A percentile compares a stretch with the other conserved stretches of the same genome.
phyloP scores from a whole-genome alignment of 2,113 vertebrate genomes.

The Spea multiplicata region DNA sequence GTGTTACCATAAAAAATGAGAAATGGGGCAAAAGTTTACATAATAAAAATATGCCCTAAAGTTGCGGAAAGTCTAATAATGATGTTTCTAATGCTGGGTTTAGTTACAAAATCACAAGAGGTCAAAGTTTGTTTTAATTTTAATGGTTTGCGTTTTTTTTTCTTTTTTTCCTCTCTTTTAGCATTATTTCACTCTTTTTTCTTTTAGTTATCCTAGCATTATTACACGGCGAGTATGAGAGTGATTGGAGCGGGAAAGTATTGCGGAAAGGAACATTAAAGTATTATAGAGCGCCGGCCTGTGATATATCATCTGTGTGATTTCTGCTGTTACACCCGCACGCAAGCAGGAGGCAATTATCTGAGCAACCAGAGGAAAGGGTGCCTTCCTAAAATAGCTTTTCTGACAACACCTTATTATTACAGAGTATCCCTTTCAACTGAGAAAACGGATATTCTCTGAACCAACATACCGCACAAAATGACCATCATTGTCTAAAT shows the following conservation, averaged over 20 bases:
- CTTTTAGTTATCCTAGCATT: no score
- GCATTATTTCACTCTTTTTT: no score
- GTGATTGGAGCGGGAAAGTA: background rate
- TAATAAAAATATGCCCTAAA: no score
- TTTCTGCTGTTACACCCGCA: background rate
- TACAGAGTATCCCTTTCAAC: background rate
- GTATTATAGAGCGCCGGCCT: background rate
- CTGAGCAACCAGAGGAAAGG: background rate
- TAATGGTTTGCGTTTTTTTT: no score
- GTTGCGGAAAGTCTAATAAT: no score
- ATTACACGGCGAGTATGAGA: no score
- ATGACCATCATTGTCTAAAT: background rate
- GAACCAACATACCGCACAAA: background rate
- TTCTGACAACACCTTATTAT: background rate
- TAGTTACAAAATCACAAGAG: no score
- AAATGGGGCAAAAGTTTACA: no score
- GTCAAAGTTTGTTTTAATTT: no score
- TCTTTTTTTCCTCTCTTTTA: no score
- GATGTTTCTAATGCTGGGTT: no score
- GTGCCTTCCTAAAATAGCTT: background rate
- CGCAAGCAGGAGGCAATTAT: background rate
- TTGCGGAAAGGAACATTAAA: background rate
- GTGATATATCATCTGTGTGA: background rate
- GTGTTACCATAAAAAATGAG: no score
- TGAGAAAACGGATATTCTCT: background rate